Evolutionary conservation across 2,888 invertebrate genomes (phyloP).

Genomic region (Melanostoma mellinum): DNA sequence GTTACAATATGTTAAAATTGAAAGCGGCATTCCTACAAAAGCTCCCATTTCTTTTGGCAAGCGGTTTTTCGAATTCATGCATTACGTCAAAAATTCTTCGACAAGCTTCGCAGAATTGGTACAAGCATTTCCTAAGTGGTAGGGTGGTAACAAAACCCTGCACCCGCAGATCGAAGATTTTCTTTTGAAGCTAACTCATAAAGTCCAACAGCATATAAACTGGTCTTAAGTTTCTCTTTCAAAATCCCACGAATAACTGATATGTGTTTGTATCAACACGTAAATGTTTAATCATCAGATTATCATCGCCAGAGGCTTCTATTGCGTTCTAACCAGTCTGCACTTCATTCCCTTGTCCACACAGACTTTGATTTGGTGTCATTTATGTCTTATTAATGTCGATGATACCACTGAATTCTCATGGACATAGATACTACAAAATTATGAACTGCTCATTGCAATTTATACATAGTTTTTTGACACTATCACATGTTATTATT

Average conservation of each 20-base stretch:
- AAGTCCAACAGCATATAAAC: background rate
- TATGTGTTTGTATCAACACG: background rate
- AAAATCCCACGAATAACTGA: background rate
- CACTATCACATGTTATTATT: too few relatives aligned
- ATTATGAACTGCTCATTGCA: too few relatives aligned
- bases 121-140: background rate
- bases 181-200: conserved; percentile 14
- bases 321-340: conserved; percentile 9
- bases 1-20: background rate
- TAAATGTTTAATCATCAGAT: background rate
- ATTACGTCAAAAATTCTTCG: conserved; percentile 67
- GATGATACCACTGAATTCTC: too few relatives aligned
- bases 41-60: conserved; percentile 27
- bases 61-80: conserved; percentile 6
- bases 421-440: too few relatives aligned
- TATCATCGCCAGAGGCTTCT: background rate
- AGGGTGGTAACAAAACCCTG: conserved; percentile 4
- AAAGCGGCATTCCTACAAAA: conserved; percentile 25
- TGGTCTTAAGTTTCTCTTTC: background rate
- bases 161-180: background rate
- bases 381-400: too few relatives aligned
- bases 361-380: background rate
- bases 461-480: too few relatives aligned
- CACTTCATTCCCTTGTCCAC: background rate
- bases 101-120: conserved; percentile 9